Evolutionary conservation across 2,113 vertebrate genomes (phyloP).

Genomic region (Nothobranchius kuhntae): DNA sequence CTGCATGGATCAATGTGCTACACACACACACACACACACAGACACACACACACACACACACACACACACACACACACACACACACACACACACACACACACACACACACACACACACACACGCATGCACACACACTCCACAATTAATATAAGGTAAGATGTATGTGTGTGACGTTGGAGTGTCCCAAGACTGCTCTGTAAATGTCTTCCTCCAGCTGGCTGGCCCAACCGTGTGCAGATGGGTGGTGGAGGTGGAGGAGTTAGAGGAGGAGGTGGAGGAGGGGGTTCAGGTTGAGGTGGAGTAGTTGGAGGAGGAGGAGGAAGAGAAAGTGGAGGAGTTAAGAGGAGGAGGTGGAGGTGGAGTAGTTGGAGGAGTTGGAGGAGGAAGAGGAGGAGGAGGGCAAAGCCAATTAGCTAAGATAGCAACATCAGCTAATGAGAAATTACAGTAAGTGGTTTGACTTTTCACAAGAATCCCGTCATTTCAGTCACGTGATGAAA

Average conservation of each 20-base stretch:
- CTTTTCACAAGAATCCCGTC: conserved; percentile 69
- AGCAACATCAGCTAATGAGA: conserved; percentile 70
- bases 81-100: not conserved
- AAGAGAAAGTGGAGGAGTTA: no score
- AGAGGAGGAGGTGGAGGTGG: no score
- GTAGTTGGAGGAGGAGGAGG: no score
- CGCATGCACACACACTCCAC: conserved; percentile 25
- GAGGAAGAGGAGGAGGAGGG: conserved; percentile 1
- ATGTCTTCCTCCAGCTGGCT: conserved; percentile 65
- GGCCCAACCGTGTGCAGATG: conserved; percentile 64
- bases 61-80: conserved; percentile 6
- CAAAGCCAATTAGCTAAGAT: conserved; percentile 65
- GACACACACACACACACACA: conserved; percentile 1
- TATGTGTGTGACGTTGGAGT: conserved; percentile 42
- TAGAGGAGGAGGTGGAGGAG: not conserved
- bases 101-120: conserved; percentile 20
- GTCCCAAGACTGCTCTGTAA: conserved; percentile 57
- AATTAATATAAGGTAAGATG: conserved; percentile 65
- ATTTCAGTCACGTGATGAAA: conserved; percentile 61
- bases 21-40: conserved; percentile 11
- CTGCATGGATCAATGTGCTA: conserved; percentile 71
- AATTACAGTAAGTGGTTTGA: conserved; percentile 64
- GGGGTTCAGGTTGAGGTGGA: no score
- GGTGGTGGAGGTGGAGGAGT: conserved; percentile 33
- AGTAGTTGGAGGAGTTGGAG: no score